phyloP scores from a whole-genome alignment of 2,113 vertebrate species.

The Zosterops lateralis region DNA sequence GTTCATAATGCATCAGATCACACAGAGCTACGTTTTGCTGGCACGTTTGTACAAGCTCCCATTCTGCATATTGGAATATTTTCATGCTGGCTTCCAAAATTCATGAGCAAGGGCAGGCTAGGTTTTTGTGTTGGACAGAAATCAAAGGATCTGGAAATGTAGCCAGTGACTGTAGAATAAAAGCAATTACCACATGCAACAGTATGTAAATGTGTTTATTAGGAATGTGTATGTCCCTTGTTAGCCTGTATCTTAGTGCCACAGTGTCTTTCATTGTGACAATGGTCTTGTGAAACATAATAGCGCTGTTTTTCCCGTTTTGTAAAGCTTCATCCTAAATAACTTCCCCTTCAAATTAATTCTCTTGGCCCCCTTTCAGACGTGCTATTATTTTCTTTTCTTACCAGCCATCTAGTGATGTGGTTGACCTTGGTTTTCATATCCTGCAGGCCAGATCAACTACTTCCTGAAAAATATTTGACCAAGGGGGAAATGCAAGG shows the following conservation, averaged over 20 bases:
- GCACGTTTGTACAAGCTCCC: neutral
- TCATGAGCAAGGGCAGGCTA: conserved; percentile 45
- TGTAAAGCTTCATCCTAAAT: conserved; percentile 24
- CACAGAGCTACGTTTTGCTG: conserved; percentile 22
- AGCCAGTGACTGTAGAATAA: conserved; percentile 33
- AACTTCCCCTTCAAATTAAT: conserved; percentile 50
- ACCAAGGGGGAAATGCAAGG: conserved; percentile 2
- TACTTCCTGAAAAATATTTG: conserved; percentile 60
- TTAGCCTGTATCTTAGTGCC: neutral
- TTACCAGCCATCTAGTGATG: conserved; percentile 37
- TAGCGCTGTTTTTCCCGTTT: neutral
- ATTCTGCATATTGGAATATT: conserved; percentile 30
- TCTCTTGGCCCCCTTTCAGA: conserved; percentile 27
- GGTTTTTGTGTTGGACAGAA: conserved; percentile 48
- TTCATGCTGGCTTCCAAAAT: conserved; percentile 49
- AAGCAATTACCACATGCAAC: conserved; percentile 28
- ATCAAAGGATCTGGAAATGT: conserved; percentile 53
- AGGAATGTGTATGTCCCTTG: neutral
- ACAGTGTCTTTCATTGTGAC: neutral
- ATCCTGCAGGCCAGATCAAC: conserved; percentile 37
- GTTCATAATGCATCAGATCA: neutral
- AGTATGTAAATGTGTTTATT: conserved; percentile 51
- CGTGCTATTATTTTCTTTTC: neutral
- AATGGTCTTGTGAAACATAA: neutral
- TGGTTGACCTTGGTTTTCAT: conserved; percentile 53